Conservation (phyloP, 2,797 vertebrate genomes). For the Eidolon dupreanum region DNA sequence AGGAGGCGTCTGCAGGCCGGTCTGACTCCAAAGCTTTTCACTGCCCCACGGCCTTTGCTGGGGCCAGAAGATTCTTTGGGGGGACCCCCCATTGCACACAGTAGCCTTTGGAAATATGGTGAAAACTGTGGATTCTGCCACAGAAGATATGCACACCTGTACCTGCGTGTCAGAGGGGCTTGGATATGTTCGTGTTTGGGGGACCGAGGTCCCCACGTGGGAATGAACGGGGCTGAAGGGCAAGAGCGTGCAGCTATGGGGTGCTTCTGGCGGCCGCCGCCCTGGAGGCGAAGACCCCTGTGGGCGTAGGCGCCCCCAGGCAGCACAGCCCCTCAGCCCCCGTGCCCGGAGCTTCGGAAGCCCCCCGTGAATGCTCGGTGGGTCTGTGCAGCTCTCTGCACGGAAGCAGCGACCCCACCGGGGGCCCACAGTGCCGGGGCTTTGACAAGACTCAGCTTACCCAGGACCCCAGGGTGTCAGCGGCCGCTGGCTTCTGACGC, state of each 20-base stretch:
- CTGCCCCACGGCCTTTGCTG: background rate
- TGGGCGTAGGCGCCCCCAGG: accelerated
- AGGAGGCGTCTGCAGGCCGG: accelerated
- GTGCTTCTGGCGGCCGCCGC: background rate
- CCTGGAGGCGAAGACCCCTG: accelerated
- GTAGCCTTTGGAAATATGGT: background rate
- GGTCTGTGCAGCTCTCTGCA: background rate
- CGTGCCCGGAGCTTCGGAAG: background rate
- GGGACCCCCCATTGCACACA: background rate
- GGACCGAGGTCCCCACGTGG: background rate
- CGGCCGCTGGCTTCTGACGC: background rate
- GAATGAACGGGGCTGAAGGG: background rate
- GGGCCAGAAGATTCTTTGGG: background rate
- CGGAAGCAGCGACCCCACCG: no score
- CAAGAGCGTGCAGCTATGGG: background rate
- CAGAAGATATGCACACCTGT: background rate
- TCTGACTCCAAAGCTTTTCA: background rate
- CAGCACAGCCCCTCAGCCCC: accelerated
- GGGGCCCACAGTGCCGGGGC: background rate
- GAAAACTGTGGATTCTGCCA: background rate
- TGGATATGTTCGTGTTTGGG: no score
- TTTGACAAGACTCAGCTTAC: background rate
- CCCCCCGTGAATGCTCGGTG: background rate
- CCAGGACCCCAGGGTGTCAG: background rate
- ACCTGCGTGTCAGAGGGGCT: accelerated